Base-by-base conservation (phyloP, 1,140 invertebrate species). In the Formica exsecta region DNA sequence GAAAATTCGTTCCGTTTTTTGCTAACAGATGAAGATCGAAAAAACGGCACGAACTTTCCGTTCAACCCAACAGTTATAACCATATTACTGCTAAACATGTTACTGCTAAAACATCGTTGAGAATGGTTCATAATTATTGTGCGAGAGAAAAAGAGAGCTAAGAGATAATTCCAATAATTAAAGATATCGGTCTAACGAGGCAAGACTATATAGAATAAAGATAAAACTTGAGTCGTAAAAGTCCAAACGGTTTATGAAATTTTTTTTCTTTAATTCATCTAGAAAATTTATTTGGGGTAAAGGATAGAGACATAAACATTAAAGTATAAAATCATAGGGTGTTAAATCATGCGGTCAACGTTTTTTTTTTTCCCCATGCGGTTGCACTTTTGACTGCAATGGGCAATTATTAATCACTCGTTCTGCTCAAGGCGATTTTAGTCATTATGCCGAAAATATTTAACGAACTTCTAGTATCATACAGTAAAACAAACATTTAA, bases 301-400 rank as follows among this genome's bases (percentile, higher is more conserved):
- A 57, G 65, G 71, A 93, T 93, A 91, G 92, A 93, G 91, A 89
- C 90, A 85, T 91, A 93, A 93, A 92, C 89, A 62, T 90, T 70
- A 48, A 32, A 84, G 41, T 68, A 29, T 68, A 29, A 91, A 93
- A 93, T 93, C 86, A 92, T 59, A 77, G 87, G 87, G 65, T 65
- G 3, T 51, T 51, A 51, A 51, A 51, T 51, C 48, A 51, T 61
- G 66, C 19, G 11, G n/a, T 44, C 3, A 19, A 51, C 19, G 19
- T 84, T 74, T 57, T 44, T 16, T 76, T 51, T 51, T 48, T 70
- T 1, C 25, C 25, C 25, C 32, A n/a, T 59, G 29, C 65, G 36
- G 48, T 70, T 86, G 61, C 71, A 62, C 22, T 86, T 84, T 76
- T 9, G 13, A 38, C 51, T 29, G 13, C 73, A 77, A 84, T 74